These are phyloP conservation scores for Sphaerodactylus townsendi DNA, from an alignment of 2,113 vertebrate genomes.

Conservation along the genomic window DNA sequence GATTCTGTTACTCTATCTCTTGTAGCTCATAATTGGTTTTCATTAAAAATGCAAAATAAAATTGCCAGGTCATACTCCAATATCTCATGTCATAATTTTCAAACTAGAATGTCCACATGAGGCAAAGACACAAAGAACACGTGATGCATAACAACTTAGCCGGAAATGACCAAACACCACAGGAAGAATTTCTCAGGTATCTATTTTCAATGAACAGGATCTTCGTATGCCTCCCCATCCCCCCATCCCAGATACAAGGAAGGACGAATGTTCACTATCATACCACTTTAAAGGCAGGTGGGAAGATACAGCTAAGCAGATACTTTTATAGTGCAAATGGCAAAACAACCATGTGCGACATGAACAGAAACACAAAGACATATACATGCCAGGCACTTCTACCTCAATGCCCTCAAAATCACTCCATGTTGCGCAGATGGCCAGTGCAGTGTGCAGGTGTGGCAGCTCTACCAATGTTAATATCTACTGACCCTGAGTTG, in stretches of 20 bases:
- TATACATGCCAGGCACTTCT: not conserved
- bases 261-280: not conserved
- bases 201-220: not conserved
- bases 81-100: not conserved
- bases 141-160: not conserved
- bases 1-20: too few relatives aligned
- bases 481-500: not conserved
- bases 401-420: rapidly evolving
- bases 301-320: not conserved
- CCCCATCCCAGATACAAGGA: not conserved
- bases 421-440: not conserved
- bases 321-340: not conserved
- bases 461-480: conserved; percentile 3
- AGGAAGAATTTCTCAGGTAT: not conserved
- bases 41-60: not conserved
- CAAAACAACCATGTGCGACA: not conserved
- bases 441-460: not conserved
- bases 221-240: not conserved
- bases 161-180: not conserved
- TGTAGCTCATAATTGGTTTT: too few relatives aligned
- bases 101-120: not conserved
- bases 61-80: not conserved
- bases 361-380: rapidly evolving
- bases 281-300: not conserved
- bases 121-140: not conserved